Evolutionary conservation across 2,113 vertebrate species (phyloP).

Genomic region (Leucopsar rothschildi): DNA sequence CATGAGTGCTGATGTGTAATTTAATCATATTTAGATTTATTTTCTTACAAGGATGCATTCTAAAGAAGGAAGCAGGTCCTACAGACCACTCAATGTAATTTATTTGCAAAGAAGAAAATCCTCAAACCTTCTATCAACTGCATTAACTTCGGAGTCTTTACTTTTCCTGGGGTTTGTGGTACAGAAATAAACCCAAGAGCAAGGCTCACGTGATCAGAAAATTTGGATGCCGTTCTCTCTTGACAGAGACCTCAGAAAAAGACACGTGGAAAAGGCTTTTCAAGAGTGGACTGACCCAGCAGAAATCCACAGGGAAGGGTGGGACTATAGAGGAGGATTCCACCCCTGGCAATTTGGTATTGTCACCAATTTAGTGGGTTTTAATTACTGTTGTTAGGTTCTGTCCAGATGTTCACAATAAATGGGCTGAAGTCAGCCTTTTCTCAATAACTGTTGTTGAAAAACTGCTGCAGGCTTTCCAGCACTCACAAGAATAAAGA

Average conservation of each 20-base stretch:
- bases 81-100: neutral
- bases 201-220: neutral
- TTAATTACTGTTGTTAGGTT: constrained; percentile 34
- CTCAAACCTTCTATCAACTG: neutral
- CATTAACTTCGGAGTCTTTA: neutral
- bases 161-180: constrained; percentile 40
- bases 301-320: constrained; percentile 32
- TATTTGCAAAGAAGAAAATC: neutral
- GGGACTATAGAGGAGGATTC: neutral
- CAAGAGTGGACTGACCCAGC: neutral
- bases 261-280: neutral
- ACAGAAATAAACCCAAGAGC: neutral
- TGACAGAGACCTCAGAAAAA: neutral
- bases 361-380: constrained; percentile 43
- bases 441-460: constrained; percentile 18
- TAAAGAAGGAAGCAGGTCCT: neutral
- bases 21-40: neutral
- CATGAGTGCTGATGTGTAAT: neutral
- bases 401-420: constrained; percentile 17
- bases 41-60: neutral
- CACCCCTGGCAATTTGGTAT: neutral
- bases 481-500: neutral
- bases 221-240: neutral
- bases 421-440: constrained; percentile 57
- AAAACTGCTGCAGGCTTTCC: constrained; percentile 17